Evolutionary conservation across 2,888 invertebrate genomes (phyloP).

Genomic region (Sycophila texana): DNA sequence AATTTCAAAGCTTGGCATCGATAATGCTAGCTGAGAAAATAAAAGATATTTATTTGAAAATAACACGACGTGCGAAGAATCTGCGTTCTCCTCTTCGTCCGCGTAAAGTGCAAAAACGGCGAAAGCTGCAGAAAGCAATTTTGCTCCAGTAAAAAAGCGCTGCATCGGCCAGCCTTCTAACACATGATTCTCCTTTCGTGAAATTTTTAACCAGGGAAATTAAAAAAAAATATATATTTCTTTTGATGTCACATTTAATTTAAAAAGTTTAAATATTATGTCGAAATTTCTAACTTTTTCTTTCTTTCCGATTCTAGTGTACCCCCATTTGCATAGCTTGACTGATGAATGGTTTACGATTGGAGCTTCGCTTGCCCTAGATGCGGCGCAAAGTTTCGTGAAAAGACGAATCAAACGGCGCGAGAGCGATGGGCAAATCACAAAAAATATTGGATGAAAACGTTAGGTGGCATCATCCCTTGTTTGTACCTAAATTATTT

Average conservation of each 20-base stretch:
- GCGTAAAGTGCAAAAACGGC: background rate
- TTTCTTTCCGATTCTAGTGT: no score
- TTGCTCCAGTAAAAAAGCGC: slow-evolving; percentile 20
- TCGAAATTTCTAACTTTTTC: no score
- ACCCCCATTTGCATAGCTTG: no score
- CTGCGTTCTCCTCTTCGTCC: background rate
- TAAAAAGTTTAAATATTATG: no score
- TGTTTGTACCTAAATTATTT: slow-evolving; percentile 31
- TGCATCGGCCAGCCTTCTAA: slow-evolving; percentile 16
- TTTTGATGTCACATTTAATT: no score
- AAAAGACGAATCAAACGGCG: background rate
- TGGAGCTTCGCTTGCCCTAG: no score
- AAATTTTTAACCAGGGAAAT: background rate
- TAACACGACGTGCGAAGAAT: background rate
- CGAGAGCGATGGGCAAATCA: background rate
- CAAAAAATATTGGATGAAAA: background rate
- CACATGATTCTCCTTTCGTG: background rate
- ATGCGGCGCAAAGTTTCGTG: no score
- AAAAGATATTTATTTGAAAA: slow-evolving; percentile 24
- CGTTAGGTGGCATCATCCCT: background rate
- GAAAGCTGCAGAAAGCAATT: slow-evolving; percentile 18
- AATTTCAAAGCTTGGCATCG: slow-evolving; percentile 2
- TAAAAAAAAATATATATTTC: no score
- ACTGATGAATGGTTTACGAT: no score
- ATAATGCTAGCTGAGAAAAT: background rate